A percentile compares a stretch with the other conserved stretches of the same genome.
These are phyloP conservation scores for Chinchilla lanigera DNA, from an alignment of 2,113 vertebrate species.

Conservation along the genomic window DNA sequence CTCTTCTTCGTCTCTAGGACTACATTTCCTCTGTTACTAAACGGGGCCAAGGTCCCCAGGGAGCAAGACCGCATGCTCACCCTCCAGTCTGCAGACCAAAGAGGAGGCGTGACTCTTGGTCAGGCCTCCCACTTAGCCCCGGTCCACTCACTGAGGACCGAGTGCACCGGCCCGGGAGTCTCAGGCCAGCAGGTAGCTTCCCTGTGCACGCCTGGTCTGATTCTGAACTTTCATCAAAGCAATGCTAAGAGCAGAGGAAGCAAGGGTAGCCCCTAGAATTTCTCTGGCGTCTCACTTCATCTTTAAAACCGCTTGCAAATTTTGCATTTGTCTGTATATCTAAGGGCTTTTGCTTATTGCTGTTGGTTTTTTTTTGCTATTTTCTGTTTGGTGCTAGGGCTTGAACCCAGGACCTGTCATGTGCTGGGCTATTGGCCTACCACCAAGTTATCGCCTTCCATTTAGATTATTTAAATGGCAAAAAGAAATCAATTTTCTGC, in stretches of 20 bases:
- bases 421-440: background rate
- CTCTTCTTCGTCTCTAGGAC: background rate
- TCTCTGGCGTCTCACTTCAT: background rate
- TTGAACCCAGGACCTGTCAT: background rate
- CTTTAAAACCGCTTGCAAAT: background rate
- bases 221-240: background rate
- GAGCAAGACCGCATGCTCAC: background rate
- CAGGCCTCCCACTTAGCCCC: background rate
- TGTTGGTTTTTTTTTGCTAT: background rate
- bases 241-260: background rate
- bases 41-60: background rate
- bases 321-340: background rate
- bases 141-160: rapidly evolving
- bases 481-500: slow-evolving; percentile 84
- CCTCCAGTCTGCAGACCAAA: background rate
- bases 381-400: background rate
- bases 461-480: slow-evolving; percentile 86
- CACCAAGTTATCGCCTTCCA: background rate
- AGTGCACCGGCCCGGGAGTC: rapidly evolving
- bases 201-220: too few species aligned
- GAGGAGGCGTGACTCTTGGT: background rate
- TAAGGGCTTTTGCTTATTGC: background rate
- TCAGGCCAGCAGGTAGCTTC: background rate
- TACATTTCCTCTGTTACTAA: background rate
- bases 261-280: background rate